These are phyloP conservation scores for Pheosia tremula DNA, from an alignment of 2,888 invertebrate species.

Conservation along the genomic window DNA sequence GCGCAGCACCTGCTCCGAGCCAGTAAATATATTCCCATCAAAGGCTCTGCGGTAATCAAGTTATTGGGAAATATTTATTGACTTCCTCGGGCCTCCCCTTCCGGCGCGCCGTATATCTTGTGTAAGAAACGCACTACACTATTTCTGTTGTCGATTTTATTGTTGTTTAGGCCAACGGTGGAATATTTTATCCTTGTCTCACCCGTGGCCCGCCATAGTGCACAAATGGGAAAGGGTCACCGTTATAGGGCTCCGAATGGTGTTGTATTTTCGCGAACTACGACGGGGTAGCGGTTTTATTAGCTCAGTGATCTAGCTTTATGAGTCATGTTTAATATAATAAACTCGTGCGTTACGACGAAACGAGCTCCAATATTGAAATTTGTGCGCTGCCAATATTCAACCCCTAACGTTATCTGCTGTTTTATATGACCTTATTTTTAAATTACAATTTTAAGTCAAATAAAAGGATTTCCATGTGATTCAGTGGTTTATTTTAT, in stretches of 20 bases:
- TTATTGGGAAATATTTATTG: constrained; percentile 60
- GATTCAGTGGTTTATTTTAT: not conserved
- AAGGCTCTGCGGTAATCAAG: constrained; percentile 54
- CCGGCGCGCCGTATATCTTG: constrained; percentile 47
- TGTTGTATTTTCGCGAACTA: constrained; percentile 57
- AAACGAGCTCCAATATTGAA: constrained; percentile 56
- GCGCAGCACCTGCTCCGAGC: constrained; percentile 40
- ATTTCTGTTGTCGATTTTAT: constrained; percentile 60
- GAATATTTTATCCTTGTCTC: constrained; percentile 46
- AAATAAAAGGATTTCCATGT: constrained; percentile 11
- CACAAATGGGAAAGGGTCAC: constrained; percentile 51
- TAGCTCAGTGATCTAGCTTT: constrained; percentile 68
- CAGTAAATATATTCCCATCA: constrained; percentile 44
- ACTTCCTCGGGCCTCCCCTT: constrained; percentile 40
- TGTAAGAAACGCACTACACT: constrained; percentile 46
- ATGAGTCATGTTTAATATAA: constrained; percentile 68
- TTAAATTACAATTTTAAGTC: constrained; percentile 34
- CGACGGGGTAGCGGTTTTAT: constrained; percentile 62
- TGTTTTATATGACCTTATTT: constrained; percentile 29
- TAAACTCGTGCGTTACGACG: constrained; percentile 56
- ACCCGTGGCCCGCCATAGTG: constrained; percentile 20
- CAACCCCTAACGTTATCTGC: constrained; percentile 36
- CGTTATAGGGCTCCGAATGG: constrained; percentile 52
- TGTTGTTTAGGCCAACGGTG: constrained; percentile 53
- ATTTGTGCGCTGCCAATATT: constrained; percentile 55